These are phyloP conservation scores for Cantharis nigra DNA, from an alignment of 2,888 invertebrate species.

Conservation along the genomic window DNA sequence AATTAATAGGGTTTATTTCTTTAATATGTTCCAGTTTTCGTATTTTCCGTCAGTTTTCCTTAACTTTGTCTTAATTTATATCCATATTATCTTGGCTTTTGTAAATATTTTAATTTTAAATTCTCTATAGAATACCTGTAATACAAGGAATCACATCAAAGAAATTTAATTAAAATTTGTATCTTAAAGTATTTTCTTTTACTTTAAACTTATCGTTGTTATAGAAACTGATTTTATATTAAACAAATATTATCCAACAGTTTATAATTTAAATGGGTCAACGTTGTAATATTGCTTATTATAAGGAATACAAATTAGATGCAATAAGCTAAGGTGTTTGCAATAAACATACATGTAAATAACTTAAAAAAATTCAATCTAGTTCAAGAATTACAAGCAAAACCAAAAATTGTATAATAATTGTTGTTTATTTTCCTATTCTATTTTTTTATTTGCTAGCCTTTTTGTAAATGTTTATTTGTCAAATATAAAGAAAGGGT, in stretches of 20 bases:
- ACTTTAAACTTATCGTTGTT: not conserved
- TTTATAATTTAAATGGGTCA: not conserved
- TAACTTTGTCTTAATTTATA: not conserved
- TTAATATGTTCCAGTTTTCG: not conserved
- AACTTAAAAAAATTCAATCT: not conserved
- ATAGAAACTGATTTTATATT: not conserved
- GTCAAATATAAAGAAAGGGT: too few species aligned
- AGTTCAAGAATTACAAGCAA: not conserved
- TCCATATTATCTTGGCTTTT: not conserved
- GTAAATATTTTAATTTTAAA: slow-evolving; percentile 7
- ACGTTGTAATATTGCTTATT: not conserved
- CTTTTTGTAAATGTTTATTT: too few species aligned
- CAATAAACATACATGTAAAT: not conserved
- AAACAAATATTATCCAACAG: not conserved
- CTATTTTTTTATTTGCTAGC: too few species aligned
- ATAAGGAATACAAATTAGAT: not conserved
- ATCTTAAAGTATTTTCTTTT: not conserved
- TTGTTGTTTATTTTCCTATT: not conserved
- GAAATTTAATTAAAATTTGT: not conserved
- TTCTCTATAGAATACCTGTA: not conserved
- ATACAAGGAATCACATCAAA: not conserved
- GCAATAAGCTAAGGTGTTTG: too few species aligned
- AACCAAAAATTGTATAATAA: not conserved
- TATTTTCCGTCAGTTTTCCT: not conserved
- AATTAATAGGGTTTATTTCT: not conserved